Percentiles rank a stretch among this genome's conserved stretches.
Conservation (phyloP, 1,140 invertebrate genomes). For the Papilio polytes region DNA sequence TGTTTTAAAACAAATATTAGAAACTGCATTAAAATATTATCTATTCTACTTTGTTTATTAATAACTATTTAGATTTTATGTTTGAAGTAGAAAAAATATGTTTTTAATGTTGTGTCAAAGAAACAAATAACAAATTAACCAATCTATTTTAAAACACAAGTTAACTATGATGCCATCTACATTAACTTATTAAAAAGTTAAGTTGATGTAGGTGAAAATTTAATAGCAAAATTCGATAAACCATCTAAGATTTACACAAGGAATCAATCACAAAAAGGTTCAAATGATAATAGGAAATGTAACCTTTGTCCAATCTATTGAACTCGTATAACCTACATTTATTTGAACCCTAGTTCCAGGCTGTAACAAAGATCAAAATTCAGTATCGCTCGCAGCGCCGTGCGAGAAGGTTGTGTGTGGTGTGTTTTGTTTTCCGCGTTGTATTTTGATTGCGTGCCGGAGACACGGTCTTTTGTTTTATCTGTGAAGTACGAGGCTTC, state of each 20-base stretch:
- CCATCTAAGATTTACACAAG: background rate
- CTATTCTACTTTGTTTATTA: no score
- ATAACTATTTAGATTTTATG: no score
- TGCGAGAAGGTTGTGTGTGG: conserved; percentile 5
- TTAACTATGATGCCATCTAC: no score
- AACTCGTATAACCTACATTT: conserved; percentile 20
- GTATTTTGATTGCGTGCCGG: background rate
- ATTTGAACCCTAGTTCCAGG: conserved; percentile 1
- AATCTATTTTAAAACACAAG: no score
- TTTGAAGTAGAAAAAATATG: no score
- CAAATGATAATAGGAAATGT: background rate
- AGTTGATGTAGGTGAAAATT: background rate
- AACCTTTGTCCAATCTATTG: conserved; percentile 5
- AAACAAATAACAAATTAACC: no score
- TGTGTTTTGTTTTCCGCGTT: conserved; percentile 1
- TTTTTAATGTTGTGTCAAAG: no score
- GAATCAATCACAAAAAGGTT: background rate
- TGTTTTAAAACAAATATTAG: background rate
- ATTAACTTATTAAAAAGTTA: no score
- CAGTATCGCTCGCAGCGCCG: conserved; percentile 8
- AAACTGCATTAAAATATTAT: no score
- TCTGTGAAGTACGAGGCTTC: background rate
- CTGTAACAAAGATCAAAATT: background rate
- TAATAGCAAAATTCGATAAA: background rate
- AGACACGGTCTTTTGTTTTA: conserved; percentile 10